Evolutionary conservation across 1,140 invertebrate genomes (phyloP), one percentile per base, ranked within the genome.

Genomic region (Drosophila arizonae): DNA sequence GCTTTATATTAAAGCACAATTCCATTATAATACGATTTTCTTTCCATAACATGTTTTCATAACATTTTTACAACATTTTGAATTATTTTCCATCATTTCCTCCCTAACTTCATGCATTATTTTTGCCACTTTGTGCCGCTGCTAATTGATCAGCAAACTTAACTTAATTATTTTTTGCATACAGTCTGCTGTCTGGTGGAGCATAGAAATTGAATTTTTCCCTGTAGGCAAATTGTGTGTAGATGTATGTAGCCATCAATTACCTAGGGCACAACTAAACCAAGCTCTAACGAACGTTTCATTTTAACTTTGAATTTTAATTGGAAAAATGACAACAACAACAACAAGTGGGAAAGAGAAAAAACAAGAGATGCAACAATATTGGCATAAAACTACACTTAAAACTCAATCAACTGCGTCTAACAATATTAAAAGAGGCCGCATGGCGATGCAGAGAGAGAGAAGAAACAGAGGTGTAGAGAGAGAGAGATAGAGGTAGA

Each of bases 321-420:
- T 87, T 87, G 69, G 46, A 71, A 66, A 72, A 36, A 43, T 26
- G 54, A 11, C 63, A 46, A 41, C 41, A 51, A 52, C 28, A 48
- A 21, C 11, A 43, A 24, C 4, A 45, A 8, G 46, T 41, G 48
- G 54, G 6, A 41, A 28, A 39, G 10, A 43, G 36, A 55, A 69
- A 48, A 33, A 78, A 67, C 41, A 28, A 55, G 9, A 30, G 39
- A 28, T 63, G 58, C 65, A 76, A 71, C 55, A 81, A 77, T 73
- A 77, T 76, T 87, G 76, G 65, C 76, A 77, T 55, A 68, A 76
- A 84, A 77, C 56, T 81, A 70, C 79, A 88, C 80, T 87, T 89
- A 89, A 88, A 87, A 88, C 84, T 89, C 85, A 88, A 87, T 87
- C 84, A 87, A 89, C 84, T 87, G 79, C 57, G 76, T 70, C 82